Evolutionary conservation across 2,888 invertebrate species (phyloP), one percentile per base, ranked within the genome.

Genomic region (Hirudinaria manillensis): DNA sequence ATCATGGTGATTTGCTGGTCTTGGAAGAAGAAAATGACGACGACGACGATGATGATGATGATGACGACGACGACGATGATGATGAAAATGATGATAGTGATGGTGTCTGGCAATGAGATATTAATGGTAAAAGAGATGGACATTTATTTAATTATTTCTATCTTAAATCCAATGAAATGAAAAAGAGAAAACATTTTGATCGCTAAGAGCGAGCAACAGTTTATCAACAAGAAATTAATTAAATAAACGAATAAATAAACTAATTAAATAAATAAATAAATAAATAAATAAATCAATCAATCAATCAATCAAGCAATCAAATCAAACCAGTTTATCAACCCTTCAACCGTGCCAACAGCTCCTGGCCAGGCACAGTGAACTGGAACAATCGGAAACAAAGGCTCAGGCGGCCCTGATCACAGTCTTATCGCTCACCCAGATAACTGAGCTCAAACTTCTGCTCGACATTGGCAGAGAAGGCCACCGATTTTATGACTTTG

Each of bases 401-500:
- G 80, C 80, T 6, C 80, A 80, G 70, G 80, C 78, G 19, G 79
- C 80, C 6, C 78, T 80, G 10, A 79, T 80, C 7, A 78, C 79
- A 13, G 77, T 80, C 38, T 76, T 80, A 24, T 80, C 79, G 7
- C 74, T 80, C 72, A 80, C 80, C 7, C 80, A 80, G 70, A 80
- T 80, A 72, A 80, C 80, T 0, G 80, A 80, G 70, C 76, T 80
- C 51, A 80, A 80, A 38, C 77, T 80, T 0, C 74, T 80, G n/a
- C 74, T 80, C 7, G 80, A 80, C 77, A 80, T 80, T 38, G 80
- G 80, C 13, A 77, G 80, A 10, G 77, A 78, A 45, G 79, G 79
- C n/a, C 79, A 80, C 72, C 78, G 78, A n/a, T 80, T 80, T 75
- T 80, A 80, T 74, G 80, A 80, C 75, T 80, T 80, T 73, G 80